phyloP scores from a whole-genome alignment of 2,113 vertebrate species.

The Callocephalon fimbriatum region DNA sequence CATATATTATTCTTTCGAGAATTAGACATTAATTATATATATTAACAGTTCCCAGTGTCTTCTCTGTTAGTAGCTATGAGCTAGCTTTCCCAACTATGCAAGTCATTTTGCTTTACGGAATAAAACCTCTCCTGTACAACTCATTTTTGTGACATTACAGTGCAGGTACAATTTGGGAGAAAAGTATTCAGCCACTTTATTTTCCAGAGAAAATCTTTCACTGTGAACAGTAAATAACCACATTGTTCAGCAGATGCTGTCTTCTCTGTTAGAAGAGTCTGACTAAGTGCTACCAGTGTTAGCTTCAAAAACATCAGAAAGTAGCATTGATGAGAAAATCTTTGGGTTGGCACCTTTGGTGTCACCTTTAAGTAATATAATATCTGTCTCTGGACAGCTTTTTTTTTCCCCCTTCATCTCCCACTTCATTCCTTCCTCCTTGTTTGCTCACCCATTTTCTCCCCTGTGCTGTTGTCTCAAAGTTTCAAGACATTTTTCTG shows the following conservation, averaged over 20 bases:
- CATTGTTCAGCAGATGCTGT: background rate
- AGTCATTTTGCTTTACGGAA: background rate
- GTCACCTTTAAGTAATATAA: background rate
- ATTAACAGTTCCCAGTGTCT: background rate
- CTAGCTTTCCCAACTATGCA: background rate
- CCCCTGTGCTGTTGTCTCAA: background rate
- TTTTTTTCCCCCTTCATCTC: background rate
- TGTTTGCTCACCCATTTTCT: background rate
- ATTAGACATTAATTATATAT: background rate
- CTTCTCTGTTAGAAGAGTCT: background rate
- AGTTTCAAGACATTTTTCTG: background rate
- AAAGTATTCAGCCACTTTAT: background rate
- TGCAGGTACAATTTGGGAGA: background rate
- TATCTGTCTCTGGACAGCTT: background rate
- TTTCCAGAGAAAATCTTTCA: background rate
- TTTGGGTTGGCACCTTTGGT: background rate
- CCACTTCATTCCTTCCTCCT: accelerated
- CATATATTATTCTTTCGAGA: background rate
- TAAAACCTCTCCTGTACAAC: background rate
- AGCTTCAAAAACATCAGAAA: background rate
- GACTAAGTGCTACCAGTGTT: background rate
- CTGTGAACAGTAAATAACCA: background rate
- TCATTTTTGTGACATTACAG: background rate
- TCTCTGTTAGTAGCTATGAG: background rate
- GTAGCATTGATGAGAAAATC: background rate